Evolutionary conservation across 2,888 invertebrate genomes (phyloP), one percentile per base, ranked within the genome.

Genomic region (Ernsta delagoae): DNA sequence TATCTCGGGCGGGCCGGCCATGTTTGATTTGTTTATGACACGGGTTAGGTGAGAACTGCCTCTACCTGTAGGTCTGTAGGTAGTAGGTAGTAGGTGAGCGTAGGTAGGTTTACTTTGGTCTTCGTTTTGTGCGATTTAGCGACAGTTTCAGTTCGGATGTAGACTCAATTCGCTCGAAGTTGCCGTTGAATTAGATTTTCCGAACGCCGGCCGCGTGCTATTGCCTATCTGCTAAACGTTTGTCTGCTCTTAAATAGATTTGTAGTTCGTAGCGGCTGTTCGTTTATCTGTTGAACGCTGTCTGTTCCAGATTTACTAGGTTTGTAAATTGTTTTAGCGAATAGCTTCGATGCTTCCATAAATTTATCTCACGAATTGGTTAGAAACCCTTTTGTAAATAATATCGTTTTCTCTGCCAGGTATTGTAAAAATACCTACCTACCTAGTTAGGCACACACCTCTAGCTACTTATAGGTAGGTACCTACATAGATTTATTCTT

Each of bases 1-100:
- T 93, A 93, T 92, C 91, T 89, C 86, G 85, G 83, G 88, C 83
- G 86, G 86, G 88, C 85, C 90, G 86, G 92, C 92, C 92, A 92
- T 92, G 89, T 92, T 91, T 92, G 92, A 92, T 91, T 91, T 93
- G 93, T 93, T 92, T 92, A 89, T 91, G 92, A 91, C 89, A 86
- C 85, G 85, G 84, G 79, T 83, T 83, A 87, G 88, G 87, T 88
- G 89, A 84, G 85, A 80, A 82, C 79, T 57, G 39, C 5, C 56
- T 57, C 74, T 74, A 74, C 75, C 73, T 73, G 48, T 41, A 41
- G 7, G 7, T 7, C 7, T 7, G 41, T 41, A 8, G 41, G 41
- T 41, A 41, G 9, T 16, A 16, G 16, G 16, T 16, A 16, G 16
- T 16, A 74, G 43, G 41, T 24, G 31, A 36, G 16, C 7, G 43